A percentile compares a stretch with the other conserved stretches of the same genome.
These are phyloP conservation scores for Lagocephalus sceleratus DNA, from an alignment of 2,797 vertebrate species.

Conservation along the genomic window DNA sequence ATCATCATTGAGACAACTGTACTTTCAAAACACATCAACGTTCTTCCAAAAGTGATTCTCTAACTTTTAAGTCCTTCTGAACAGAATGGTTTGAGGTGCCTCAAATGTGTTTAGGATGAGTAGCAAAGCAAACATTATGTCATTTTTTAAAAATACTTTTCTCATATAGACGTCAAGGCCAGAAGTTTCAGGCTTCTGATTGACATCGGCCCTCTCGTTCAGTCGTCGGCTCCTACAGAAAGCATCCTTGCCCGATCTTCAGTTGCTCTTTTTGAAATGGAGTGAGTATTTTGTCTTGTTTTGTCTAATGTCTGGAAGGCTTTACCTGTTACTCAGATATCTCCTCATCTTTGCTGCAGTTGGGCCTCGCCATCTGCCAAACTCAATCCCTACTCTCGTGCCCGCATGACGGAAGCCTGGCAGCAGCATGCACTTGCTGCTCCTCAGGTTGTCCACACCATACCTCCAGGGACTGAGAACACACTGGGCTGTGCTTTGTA, in stretches of 20 bases:
- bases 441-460: conserved; percentile 85
- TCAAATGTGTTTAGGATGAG: too few species aligned
- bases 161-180: conserved; percentile 32
- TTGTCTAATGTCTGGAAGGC: conserved; percentile 18
- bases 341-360: conserved; percentile 45
- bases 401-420: conserved; percentile 82
- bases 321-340: conserved; percentile 28
- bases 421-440: conserved; percentile 90
- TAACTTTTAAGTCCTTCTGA: too few species aligned
- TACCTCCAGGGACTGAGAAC: conserved; percentile 85
- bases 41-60: too few species aligned
- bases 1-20: too few species aligned
- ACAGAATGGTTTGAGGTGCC: too few species aligned
- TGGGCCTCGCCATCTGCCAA: conserved; percentile 71
- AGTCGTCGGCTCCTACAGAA: too few species aligned
- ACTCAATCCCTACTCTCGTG: conserved; percentile 77
- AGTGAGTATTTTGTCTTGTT: conserved; percentile 57
- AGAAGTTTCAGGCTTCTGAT: neutral
- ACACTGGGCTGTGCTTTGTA: conserved; percentile 92
- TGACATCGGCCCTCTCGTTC: conserved; percentile 1
- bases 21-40: too few species aligned
- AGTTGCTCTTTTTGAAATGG: conserved; percentile 48
- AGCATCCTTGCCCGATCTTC: too few species aligned
- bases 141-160: too few species aligned
- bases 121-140: too few species aligned